Evolutionary conservation across 1,140 invertebrate species (phyloP), one percentile per base, ranked within the genome.

Genomic region (Drosophila neocordata): DNA sequence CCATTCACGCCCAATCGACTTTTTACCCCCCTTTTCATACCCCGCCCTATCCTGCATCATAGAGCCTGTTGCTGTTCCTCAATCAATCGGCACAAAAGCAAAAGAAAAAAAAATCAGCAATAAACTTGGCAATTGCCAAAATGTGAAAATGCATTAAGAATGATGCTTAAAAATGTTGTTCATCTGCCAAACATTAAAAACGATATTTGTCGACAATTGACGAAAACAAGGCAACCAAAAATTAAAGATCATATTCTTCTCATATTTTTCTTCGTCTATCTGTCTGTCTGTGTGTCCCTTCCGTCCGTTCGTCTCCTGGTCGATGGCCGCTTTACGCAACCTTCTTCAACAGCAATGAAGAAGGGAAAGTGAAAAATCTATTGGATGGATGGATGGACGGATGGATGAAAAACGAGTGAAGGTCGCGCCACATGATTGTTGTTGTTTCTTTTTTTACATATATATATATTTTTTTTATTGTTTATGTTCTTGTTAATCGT

Each of bases 131-230:
- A 18, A 41, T 38, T n/a, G 55, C 55, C 8, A 31, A 58, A 62
- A 63, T 48, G 55, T 48, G 71, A 58, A 87, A 85, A 85, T 85
- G 78, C 74, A 85, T 87, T 87, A 78, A 78, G 65, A 81, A 69
- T 81, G 65, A 69, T 69, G 74, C 63, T 65, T 73, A 63, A 63
- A 63, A 75, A 65, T 65, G 48, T 35, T 65, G 48, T 35, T 35
- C 38, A 31, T 13, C 51, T 38, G 31, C 22, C 11, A 13, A 65
- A 63, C 81, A 74, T 73, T 84, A 74, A 84, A 84, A 85, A 76
- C 72, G 78, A 87, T 87, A 82, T 82, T 48, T 87, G 82, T 88
- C 82, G 82, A 82, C 83, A 87, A 87, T 87, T 87, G 82, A 88
- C 83, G 82, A 87, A 82, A 82, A 70, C 82, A 87, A 85, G 82